phyloP scores from a whole-genome alignment of 2,797 vertebrate species.

The Scarus forsteni region DNA sequence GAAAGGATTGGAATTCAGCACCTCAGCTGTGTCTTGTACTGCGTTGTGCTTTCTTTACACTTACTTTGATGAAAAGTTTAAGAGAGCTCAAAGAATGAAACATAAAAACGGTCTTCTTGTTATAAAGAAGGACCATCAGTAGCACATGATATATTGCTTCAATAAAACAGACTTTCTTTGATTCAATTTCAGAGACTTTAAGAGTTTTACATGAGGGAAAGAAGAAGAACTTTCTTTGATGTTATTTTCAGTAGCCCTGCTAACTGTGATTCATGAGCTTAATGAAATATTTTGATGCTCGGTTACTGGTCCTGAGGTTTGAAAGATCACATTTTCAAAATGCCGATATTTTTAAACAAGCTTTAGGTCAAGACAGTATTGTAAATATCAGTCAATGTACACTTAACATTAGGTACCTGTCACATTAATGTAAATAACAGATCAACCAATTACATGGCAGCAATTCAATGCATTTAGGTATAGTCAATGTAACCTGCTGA shows the following conservation, averaged over 20 bases:
- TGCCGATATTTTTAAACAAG: no score
- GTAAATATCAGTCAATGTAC: no score
- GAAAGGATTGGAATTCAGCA: conserved; percentile 52
- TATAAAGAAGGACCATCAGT: conserved; percentile 38
- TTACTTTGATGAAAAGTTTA: conserved; percentile 54
- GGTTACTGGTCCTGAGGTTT: conserved; percentile 6
- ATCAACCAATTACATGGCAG: no score
- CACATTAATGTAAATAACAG: no score
- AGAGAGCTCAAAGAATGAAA: conserved; percentile 60
- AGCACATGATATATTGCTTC: conserved; percentile 58
- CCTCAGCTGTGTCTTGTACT: conserved; percentile 22
- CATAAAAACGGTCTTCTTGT: conserved; percentile 38
- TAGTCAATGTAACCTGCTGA: no score
- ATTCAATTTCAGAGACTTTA: conserved; percentile 10
- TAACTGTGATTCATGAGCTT: conserved; percentile 19
- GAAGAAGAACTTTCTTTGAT: conserved; percentile 15
- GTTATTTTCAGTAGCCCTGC: conserved; percentile 30
- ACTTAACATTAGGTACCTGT: no score
- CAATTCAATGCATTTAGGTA: no score
- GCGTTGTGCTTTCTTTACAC: conserved; percentile 42
- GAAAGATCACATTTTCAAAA: no score
- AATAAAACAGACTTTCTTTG: conserved; percentile 42
- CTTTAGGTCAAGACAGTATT: no score
- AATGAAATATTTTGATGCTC: conserved; percentile 22
- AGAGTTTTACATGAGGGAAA: neutral